Evolutionary conservation across 2,888 invertebrate species (phyloP), one percentile per base, ranked within the genome.

Genomic region (Drosophila nr. perissopoda): DNA sequence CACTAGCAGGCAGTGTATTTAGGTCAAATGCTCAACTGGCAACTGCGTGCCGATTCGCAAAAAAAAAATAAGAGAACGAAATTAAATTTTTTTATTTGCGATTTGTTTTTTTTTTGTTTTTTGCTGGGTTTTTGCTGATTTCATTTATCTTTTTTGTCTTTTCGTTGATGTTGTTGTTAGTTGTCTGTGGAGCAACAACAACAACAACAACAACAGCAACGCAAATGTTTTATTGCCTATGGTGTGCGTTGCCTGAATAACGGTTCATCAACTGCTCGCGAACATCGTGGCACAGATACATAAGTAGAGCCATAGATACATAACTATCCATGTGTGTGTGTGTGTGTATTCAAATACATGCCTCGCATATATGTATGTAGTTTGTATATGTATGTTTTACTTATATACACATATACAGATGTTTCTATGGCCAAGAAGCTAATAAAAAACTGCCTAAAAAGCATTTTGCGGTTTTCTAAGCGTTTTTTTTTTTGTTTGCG

Each of bases 31-130:
- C 84, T 82, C 75, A 77, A 83, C 84, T 73, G 72, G 70, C 80
- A 68, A 68, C 85, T 82, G 84, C 87, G 84, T 84, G 87, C 73
- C 83, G 85, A 87, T 87, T 84, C 78, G 83, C 85, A 85, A 78
- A 80, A 84, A 73, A 66, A 65, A 57, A 40, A 54, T 18, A 54
- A 76, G 62, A 58, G 13, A 63, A 70, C 51, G 65, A 77, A 78
- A 53, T 59, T 64, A 2, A 69, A 53, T 63, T 78, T 73, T 65
- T 61, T 67, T 51, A 38, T 54, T 54, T 53, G 76, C 76, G 49
- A 76, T 38, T 53, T 31, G 31, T 52, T 21, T 33, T 76, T 64
- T 67, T 63, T 54, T 53, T 31, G 8, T 31, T 66, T 58, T 63
- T 52, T 53, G 59, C 52, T 71, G 38, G 69, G 51, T 64, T 57